Base-by-base conservation (phyloP, 1,140 invertebrate species). In the Euura lappo region DNA sequence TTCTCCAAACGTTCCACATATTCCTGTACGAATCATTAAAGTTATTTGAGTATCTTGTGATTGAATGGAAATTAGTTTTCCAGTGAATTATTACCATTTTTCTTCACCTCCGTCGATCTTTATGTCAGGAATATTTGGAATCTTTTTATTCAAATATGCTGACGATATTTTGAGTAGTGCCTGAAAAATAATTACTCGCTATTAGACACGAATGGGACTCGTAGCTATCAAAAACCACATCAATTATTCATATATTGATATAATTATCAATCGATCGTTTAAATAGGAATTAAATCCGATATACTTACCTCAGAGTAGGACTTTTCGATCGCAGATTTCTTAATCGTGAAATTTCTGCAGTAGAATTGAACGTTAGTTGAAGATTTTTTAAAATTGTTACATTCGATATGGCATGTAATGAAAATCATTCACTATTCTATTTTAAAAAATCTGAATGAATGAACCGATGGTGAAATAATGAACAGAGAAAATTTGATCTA, bases 1-100 rank as follows among this genome's bases (percentile, higher is more conserved):
- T 96, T 76, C 95, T 91, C 97, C 97, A 99, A 11, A 98, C 96
- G 78, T 94, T 96, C 93, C 96, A 97, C 91, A 98, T 97, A 80
- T 98, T 98, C 94, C 97, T 98, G 79, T 10, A 88, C 28, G 28
- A 28, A 28, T 28, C 28, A 28, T 28, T 1, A 28, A 28, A 0
- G 28, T 28, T 28, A 28, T 28, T 28, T 28, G 28, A 28, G 28
- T 28, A 28, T 28, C 4, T 28, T 28, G 28, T 28, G 28, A 28
- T 69, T 43, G 28, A 42, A 67, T 70, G 64, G 8, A 28, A 42
- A 74, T 10, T 4, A 47, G 51, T 71, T 44, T 73, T 71, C n/a
- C 13, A 11, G 28, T 28, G 28, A 85, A 88, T 89, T 88, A 88
- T 89, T 88, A 96, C 95, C 95, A 96, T 92, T 94, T 94, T 85